phyloP scores from a whole-genome alignment of 2,113 vertebrate species.

The Mystacornis crossleyi region DNA sequence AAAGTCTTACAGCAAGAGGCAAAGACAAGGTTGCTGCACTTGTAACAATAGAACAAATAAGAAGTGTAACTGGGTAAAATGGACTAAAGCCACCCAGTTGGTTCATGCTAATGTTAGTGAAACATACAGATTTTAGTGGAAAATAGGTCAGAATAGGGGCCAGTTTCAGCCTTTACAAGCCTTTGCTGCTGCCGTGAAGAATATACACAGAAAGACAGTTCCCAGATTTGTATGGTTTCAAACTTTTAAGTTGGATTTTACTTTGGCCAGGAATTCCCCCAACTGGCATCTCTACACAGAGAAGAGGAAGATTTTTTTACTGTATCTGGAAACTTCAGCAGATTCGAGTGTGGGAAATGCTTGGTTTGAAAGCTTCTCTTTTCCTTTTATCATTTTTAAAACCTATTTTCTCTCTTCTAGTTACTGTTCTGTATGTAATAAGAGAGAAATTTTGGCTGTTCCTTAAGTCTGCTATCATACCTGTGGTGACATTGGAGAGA shows the following conservation, averaged over 20 bases:
- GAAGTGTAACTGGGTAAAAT: background rate
- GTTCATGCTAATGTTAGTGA: background rate
- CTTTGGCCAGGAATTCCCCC: background rate
- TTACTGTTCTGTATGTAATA: background rate
- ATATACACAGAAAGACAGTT: background rate
- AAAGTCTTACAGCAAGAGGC: background rate
- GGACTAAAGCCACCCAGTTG: background rate
- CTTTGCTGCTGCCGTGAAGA: background rate
- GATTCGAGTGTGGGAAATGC: background rate
- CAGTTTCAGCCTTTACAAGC: background rate
- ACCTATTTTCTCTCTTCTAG: background rate
- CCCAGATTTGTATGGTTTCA: background rate
- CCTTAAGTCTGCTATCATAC: background rate
- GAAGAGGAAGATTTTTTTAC: background rate
- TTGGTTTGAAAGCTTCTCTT: background rate
- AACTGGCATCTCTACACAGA: background rate
- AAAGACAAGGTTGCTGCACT: background rate
- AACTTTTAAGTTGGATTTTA: background rate
- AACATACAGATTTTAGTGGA: background rate
- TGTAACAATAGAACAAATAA: background rate
- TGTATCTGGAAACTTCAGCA: background rate
- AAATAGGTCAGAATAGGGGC: background rate
- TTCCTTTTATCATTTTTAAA: background rate
- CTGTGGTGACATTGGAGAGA: background rate
- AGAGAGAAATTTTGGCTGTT: background rate